These are phyloP conservation scores for Chrysogorgia sp. DNA, from an alignment of 92 coral and sea anemone genomes.

Conservation along the genomic window DNA sequence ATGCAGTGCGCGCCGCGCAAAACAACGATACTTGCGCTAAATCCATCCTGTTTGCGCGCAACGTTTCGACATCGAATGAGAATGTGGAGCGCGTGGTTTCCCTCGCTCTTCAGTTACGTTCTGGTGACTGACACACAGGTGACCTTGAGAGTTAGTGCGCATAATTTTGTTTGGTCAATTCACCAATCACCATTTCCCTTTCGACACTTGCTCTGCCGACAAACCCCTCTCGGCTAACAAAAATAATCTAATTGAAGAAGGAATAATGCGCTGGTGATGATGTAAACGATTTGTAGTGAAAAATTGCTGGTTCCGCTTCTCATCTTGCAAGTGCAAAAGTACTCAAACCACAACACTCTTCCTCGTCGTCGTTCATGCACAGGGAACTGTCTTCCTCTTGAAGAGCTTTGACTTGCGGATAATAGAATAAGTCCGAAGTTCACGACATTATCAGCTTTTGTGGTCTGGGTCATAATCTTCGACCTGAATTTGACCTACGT, in stretches of 20 bases:
- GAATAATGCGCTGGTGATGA: conserved; percentile 4
- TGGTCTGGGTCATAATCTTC: neutral
- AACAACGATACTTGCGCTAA: too few species aligned
- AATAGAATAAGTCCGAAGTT: too few species aligned
- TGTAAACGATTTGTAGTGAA: conserved; percentile 1
- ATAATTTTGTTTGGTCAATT: conserved; percentile 35
- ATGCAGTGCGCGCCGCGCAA: too few species aligned
- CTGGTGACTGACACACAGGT: conserved; percentile 6
- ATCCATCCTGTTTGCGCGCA: neutral
- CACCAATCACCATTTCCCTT: conserved; percentile 33
- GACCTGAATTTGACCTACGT: conserved; percentile 35
- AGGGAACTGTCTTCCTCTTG: too few species aligned
- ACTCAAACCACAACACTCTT: neutral
- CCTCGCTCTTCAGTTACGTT: neutral
- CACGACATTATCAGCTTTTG: neutral
- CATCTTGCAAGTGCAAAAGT: neutral
- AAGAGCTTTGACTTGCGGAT: too few species aligned
- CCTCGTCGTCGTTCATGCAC: too few species aligned
- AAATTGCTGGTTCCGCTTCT: conserved; percentile 17
- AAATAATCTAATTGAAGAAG: conserved; percentile 34
- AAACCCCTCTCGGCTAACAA: conserved; percentile 21
- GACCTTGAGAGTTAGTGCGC: conserved; percentile 27
- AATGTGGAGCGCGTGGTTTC: neutral
- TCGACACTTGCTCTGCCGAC: conserved; percentile 38
- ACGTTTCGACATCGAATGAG: neutral